These are phyloP conservation scores for Sialis fuliginosa DNA, from an alignment of 2,888 invertebrate genomes.

Conservation along the genomic window DNA sequence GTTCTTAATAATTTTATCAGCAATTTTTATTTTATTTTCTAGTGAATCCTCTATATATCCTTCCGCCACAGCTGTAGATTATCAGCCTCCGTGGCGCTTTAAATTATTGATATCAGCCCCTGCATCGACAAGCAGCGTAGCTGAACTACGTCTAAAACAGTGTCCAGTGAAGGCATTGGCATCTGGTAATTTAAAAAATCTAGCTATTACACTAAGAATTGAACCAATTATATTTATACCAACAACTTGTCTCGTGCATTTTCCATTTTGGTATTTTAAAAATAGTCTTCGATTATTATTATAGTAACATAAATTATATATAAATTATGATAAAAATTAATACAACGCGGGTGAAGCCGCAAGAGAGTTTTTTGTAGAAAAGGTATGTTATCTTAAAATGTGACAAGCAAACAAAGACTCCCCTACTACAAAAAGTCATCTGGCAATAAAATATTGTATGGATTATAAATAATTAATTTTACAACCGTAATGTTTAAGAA, in stretches of 20 bases:
- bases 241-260: background rate
- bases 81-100: background rate
- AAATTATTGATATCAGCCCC: background rate
- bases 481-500: too few species aligned
- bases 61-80: background rate
- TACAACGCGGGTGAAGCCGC: too few species aligned
- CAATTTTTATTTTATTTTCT: too few species aligned
- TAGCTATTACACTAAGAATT: background rate
- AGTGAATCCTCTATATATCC: background rate
- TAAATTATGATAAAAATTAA: too few species aligned
- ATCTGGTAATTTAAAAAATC: background rate
- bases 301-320: too few species aligned
- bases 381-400: too few species aligned
- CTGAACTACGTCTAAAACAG: background rate
- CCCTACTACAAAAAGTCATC: too few species aligned
- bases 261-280: slow-evolving; percentile 1
- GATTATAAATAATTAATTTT: too few species aligned
- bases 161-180: background rate
- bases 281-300: background rate
- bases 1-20: too few species aligned
- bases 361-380: too few species aligned
- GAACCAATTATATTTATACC: background rate
- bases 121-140: background rate
- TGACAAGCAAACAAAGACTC: too few species aligned
- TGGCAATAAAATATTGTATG: too few species aligned